These are phyloP conservation scores for Campylomormyrus tamandua DNA, from an alignment of 2,113 vertebrate species.

Conservation along the genomic window DNA sequence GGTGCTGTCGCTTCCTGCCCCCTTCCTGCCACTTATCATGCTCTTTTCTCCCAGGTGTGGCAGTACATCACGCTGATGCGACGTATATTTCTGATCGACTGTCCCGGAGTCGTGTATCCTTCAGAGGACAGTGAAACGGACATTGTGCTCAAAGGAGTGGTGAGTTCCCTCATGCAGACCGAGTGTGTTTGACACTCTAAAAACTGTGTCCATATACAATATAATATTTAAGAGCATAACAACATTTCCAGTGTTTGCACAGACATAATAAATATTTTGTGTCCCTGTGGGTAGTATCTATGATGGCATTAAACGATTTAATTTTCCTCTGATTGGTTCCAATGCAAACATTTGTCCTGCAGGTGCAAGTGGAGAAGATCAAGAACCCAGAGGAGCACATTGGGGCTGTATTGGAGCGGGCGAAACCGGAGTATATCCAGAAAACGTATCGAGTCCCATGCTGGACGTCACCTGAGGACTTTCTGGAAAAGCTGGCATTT, in stretches of 20 bases:
- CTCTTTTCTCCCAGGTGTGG: slow-evolving; percentile 74
- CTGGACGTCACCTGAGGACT: slow-evolving; percentile 82
- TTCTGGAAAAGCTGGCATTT: slow-evolving; percentile 87
- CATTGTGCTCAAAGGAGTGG: slow-evolving; percentile 93
- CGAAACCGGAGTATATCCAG: slow-evolving; percentile 88
- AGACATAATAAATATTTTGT: background rate
- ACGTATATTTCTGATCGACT: slow-evolving; percentile 95
- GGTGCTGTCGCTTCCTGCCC: background rate
- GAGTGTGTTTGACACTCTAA: background rate
- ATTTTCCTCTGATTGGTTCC: background rate
- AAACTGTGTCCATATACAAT: background rate
- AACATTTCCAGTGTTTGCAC: background rate
- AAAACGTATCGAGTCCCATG: slow-evolving; percentile 86
- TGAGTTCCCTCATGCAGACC: slow-evolving; percentile 49
- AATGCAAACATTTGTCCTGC: background rate
- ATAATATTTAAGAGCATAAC: background rate
- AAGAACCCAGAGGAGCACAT: slow-evolving; percentile 89
- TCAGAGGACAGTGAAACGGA: slow-evolving; percentile 91
- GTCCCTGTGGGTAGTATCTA: background rate
- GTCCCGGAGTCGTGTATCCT: slow-evolving; percentile 92
- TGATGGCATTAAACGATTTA: background rate
- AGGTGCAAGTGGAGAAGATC: slow-evolving; percentile 99
- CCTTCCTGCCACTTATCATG: background rate
- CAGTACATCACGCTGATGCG: slow-evolving; percentile 97
- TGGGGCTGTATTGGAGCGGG: slow-evolving; percentile 77